Evolutionary conservation across 2,888 invertebrate genomes (phyloP).

Genomic region (Autographa gamma): DNA sequence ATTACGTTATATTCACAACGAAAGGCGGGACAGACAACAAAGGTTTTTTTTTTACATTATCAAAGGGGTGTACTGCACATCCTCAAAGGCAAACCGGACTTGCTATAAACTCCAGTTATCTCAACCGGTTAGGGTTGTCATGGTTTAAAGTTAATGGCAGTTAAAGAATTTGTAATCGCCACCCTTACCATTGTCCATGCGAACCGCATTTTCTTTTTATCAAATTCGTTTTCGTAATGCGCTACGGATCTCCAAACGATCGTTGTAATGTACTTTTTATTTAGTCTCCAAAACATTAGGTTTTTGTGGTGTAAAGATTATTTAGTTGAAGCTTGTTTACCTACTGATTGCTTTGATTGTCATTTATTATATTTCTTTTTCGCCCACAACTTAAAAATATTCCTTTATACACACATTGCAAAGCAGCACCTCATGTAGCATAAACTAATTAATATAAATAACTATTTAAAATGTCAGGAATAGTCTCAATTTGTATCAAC

Average conservation of each 20-base stretch:
- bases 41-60: background rate
- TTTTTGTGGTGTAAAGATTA: conserved; percentile 11
- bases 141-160: conserved; percentile 10
- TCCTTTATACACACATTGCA: too few relatives aligned
- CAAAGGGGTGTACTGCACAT: conserved; percentile 16
- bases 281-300: conserved; percentile 15
- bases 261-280: conserved; percentile 8
- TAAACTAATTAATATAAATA: too few relatives aligned
- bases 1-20: conserved; percentile 17
- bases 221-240: conserved; percentile 20
- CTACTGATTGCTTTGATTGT: background rate
- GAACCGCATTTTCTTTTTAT: conserved; percentile 29
- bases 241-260: conserved; percentile 18
- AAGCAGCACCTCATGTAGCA: too few relatives aligned
- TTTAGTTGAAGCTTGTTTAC: background rate
- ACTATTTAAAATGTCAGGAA: too few relatives aligned
- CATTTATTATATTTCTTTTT: background rate
- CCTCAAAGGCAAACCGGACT: conserved; percentile 15
- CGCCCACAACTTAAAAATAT: too few relatives aligned
- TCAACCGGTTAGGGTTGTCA: conserved; percentile 1
- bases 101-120: conserved; percentile 34
- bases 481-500: too few relatives aligned
- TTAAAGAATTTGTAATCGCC: conserved; percentile 26
- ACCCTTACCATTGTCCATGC: conserved; percentile 13
- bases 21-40: background rate